Percentiles rank a stretch among this genome's conserved stretches.
These are phyloP conservation scores for Ceratina calcarata DNA, from an alignment of 1,140 invertebrate genomes.

Conservation along the genomic window DNA sequence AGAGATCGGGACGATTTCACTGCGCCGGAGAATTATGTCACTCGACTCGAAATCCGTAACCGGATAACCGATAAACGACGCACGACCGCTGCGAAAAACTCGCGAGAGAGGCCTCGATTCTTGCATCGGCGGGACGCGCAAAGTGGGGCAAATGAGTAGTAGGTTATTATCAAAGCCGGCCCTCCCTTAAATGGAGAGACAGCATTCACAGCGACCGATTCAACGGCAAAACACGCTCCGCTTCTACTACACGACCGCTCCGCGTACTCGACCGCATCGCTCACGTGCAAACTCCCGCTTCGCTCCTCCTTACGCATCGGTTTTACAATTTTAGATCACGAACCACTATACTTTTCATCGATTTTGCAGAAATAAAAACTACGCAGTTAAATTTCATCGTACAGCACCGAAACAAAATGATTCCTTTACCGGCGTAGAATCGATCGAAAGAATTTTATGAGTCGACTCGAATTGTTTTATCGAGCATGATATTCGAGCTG, in stretches of 20 bases:
- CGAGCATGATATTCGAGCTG: slow-evolving; percentile 15
- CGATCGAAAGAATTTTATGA: not conserved
- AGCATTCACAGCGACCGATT: slow-evolving; percentile 56
- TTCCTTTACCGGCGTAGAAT: not conserved
- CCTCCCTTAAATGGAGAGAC: slow-evolving; percentile 68
- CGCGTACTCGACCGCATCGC: slow-evolving; percentile 10
- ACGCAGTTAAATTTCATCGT: no score
- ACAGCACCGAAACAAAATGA: not conserved
- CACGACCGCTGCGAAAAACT: slow-evolving; percentile 27
- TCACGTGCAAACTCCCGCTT: slow-evolving; percentile 5
- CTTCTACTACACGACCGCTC: not conserved
- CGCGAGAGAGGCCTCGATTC: slow-evolving; percentile 48
- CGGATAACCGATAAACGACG: slow-evolving; percentile 56
- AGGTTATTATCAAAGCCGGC: slow-evolving; percentile 65
- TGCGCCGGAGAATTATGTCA: slow-evolving; percentile 43
- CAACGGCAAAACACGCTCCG: slow-evolving; percentile 6
- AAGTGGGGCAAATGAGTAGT: slow-evolving; percentile 65
- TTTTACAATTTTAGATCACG: no score
- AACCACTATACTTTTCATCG: no score
- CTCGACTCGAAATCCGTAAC: slow-evolving; percentile 53
- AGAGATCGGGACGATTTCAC: slow-evolving; percentile 17
- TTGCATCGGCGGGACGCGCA: not conserved
- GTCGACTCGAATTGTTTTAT: not conserved
- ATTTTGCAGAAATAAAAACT: not conserved
- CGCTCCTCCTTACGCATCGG: no score